These are phyloP conservation scores for Crematogaster levior DNA, from an alignment of 2,888 invertebrate species.

Conservation along the genomic window DNA sequence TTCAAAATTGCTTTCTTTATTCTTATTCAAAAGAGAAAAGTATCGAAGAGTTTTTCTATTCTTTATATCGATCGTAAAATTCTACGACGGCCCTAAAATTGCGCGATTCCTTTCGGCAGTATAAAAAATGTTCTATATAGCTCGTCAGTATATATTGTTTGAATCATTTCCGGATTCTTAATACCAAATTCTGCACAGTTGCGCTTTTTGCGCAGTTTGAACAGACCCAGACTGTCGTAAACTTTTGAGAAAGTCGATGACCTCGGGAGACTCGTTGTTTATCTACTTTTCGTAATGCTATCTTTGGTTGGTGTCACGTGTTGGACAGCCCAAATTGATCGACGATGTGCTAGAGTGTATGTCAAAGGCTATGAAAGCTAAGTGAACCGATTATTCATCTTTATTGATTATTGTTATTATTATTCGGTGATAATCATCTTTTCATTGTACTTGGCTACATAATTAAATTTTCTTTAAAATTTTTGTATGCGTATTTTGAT, in stretches of 20 bases:
- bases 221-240: neutral
- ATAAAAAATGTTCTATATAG: neutral
- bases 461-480: neutral
- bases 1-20: neutral
- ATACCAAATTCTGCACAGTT: neutral
- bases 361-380: neutral
- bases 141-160: neutral
- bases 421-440: neutral
- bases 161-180: neutral
- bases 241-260: slow-evolving; percentile 19
- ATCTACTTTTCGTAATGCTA: slow-evolving; percentile 11
- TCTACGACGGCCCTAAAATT: neutral
- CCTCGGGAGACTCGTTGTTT: slow-evolving; percentile 23
- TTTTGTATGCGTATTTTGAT: neutral
- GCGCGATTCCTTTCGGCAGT: neutral
- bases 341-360: neutral
- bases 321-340: slow-evolving; percentile 17
- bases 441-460: neutral
- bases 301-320: neutral
- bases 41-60: neutral
- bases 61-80: neutral
- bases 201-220: slow-evolving; percentile 1
- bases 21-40: neutral
- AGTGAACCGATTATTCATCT: neutral
- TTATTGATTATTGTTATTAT: neutral